phyloP scores from a whole-genome alignment of 2,888 invertebrate species.

The Leptopterna dolabrata region DNA sequence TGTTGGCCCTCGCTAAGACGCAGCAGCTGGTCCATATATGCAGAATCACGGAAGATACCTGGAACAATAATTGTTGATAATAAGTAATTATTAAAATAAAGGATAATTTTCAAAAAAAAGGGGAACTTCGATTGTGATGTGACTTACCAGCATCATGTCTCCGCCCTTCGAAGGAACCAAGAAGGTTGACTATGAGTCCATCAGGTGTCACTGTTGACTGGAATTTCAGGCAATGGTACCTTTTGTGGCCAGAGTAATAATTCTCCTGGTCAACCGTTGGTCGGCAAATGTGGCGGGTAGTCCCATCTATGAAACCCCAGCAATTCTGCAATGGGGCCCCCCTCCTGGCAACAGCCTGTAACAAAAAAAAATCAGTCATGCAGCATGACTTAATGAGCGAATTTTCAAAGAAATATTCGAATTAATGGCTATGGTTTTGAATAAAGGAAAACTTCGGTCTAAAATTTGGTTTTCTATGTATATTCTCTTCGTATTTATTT shows the following conservation, averaged over 20 bases:
- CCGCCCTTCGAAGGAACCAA: slow-evolving; percentile 8
- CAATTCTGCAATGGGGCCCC: neutral
- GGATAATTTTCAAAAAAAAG: no score
- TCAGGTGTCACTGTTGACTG: slow-evolving; percentile 42
- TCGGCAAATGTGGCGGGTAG: neutral
- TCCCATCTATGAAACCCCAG: slow-evolving; percentile 17
- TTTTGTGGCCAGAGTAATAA: slow-evolving; percentile 28
- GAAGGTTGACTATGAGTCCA: slow-evolving; percentile 11
- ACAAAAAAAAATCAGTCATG: no score
- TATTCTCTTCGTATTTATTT: no score
- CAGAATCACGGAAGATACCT: slow-evolving; percentile 15
- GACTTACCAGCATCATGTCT: slow-evolving; percentile 45
- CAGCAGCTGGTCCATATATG: neutral
- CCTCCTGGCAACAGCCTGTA: neutral
- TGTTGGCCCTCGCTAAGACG: neutral
- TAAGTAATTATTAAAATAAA: no score
- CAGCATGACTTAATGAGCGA: no score
- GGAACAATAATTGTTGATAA: no score
- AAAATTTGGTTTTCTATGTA: no score
- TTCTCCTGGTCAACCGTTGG: neutral
- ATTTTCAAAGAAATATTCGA: no score
- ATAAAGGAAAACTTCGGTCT: no score
- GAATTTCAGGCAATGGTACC: slow-evolving; percentile 43
- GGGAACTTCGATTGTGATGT: no score
- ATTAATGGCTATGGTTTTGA: no score